These are phyloP conservation scores for Phyllotreta cruciferae DNA, from an alignment of 2,888 invertebrate genomes.

Conservation along the genomic window DNA sequence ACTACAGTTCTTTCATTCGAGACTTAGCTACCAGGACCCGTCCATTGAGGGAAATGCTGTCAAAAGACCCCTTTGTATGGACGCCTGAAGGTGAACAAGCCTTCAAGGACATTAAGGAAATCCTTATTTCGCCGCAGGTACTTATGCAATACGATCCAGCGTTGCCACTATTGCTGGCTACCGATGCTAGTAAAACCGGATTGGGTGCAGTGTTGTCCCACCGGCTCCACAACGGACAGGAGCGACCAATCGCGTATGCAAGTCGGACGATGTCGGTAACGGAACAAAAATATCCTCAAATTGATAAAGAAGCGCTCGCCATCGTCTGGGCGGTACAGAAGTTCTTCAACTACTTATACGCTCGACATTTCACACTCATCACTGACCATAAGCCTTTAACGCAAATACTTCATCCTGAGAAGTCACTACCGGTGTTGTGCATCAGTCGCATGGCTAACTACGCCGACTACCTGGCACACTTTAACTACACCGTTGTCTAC, in stretches of 20 bases:
- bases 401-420: constrained; percentile 39
- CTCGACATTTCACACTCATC: constrained; percentile 36
- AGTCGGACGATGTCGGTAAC: constrained; percentile 34
- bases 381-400: constrained; percentile 39
- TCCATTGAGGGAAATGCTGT: constrained; percentile 27
- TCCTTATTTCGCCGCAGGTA: constrained; percentile 33
- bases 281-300: constrained; percentile 33
- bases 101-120: constrained; percentile 27
- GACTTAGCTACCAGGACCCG: constrained; percentile 33
- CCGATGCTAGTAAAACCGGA: constrained; percentile 36
- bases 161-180: constrained; percentile 31
- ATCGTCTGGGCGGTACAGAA: constrained; percentile 5
- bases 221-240: constrained; percentile 8
- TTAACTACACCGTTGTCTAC: background rate
- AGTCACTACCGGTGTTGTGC: constrained; percentile 18
- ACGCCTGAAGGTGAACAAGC: constrained; percentile 27
- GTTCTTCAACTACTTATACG: constrained; percentile 25
- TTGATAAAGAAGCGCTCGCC: constrained; percentile 38
- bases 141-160: constrained; percentile 36
- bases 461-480: too few relatives aligned
- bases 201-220: constrained; percentile 35
- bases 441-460: constrained; percentile 35
- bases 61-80: constrained; percentile 28
- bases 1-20: constrained; percentile 33
- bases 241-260: constrained; percentile 33